These are phyloP conservation scores for Ondatra zibethicus DNA, from an alignment of 2,113 vertebrate genomes.

Conservation along the genomic window DNA sequence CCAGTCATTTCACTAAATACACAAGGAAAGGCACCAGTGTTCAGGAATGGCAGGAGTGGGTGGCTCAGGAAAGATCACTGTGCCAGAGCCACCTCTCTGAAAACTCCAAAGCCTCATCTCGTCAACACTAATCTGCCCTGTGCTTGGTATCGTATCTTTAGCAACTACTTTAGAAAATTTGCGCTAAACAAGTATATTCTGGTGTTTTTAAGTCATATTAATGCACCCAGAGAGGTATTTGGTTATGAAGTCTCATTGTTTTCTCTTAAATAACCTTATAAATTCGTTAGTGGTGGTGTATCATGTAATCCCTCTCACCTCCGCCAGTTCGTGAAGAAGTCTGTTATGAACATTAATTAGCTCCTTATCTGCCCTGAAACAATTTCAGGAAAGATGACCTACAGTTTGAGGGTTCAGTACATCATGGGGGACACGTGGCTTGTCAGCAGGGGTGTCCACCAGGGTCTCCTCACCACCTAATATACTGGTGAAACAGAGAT, in stretches of 20 bases:
- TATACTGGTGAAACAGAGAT: neutral
- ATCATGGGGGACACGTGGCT: no score
- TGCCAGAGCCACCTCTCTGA: neutral
- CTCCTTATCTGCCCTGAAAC: neutral
- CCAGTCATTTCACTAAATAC: neutral
- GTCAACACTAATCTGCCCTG: neutral
- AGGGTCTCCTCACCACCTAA: neutral
- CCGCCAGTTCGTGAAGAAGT: neutral
- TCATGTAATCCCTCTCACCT: neutral
- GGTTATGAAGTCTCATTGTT: neutral
- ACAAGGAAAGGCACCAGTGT: neutral
- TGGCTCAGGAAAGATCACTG: neutral
- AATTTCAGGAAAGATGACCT: neutral
- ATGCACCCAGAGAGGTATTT: neutral
- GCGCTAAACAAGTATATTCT: neutral
- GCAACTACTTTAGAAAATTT: neutral
- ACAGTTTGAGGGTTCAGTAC: no score
- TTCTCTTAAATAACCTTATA: slow-evolving; percentile 18
- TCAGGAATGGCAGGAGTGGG: neutral
- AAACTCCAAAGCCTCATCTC: neutral
- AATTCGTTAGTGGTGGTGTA: neutral
- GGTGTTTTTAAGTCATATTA: neutral
- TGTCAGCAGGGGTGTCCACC: neutral
- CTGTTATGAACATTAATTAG: neutral
- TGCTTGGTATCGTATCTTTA: neutral